Percentiles rank a stretch among this genome's conserved stretches.
phyloP scores from a whole-genome alignment of 2,888 invertebrate genomes.

The Aphodius sticticus region DNA sequence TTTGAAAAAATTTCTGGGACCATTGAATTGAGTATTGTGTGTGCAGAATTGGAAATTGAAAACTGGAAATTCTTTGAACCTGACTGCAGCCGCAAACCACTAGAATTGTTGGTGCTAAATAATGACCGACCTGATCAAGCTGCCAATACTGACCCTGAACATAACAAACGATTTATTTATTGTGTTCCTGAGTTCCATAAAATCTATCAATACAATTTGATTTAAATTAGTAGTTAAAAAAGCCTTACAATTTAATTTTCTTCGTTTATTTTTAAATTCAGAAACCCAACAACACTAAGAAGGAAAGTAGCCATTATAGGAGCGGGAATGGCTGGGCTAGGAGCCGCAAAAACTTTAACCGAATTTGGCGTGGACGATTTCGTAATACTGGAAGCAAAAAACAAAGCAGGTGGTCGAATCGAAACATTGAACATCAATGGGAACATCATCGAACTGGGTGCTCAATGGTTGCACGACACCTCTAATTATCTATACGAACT shows the following conservation, averaged over 20 bases:
- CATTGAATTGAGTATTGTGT: too few species aligned
- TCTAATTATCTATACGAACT: constrained; percentile 63
- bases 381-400: constrained; percentile 65
- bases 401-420: constrained; percentile 65
- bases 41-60: too few species aligned
- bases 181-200: too few species aligned
- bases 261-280: background rate
- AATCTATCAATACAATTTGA: too few species aligned
- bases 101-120: too few species aligned
- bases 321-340: constrained; percentile 68
- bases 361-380: constrained; percentile 61
- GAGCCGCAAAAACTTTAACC: constrained; percentile 63
- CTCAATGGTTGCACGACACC: constrained; percentile 71
- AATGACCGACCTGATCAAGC: too few species aligned
- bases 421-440: constrained; percentile 58
- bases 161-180: too few species aligned
- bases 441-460: constrained; percentile 66
- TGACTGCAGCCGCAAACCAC: too few species aligned
- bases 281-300: background rate
- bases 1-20: too few species aligned
- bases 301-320: constrained; percentile 64
- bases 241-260: background rate
- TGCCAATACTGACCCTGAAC: too few species aligned
- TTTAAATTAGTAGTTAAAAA: too few species aligned
- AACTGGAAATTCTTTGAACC: too few species aligned